Evolutionary conservation across 2,797 vertebrate species (phyloP).

Genomic region (Argyrosomus regius): DNA sequence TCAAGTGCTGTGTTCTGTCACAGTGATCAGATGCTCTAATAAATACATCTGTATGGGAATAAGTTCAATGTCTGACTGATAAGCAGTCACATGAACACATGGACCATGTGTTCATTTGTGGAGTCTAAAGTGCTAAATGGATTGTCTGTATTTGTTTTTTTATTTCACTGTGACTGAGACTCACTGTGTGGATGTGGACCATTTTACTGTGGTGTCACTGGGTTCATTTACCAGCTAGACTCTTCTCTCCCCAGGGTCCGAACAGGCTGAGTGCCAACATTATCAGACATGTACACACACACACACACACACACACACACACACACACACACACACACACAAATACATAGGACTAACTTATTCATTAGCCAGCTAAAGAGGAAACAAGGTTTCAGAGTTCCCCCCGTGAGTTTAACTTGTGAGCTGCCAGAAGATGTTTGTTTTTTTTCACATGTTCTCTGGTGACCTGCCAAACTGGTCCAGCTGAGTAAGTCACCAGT

Average conservation of each 20-base stretch:
- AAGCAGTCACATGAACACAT: neutral
- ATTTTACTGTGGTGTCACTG: conserved; percentile 20
- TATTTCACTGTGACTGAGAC: neutral
- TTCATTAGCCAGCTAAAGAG: conserved; percentile 10
- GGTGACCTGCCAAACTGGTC: neutral
- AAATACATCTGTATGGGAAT: conserved; percentile 3
- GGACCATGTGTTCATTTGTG: neutral
- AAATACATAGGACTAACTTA: conserved; percentile 12
- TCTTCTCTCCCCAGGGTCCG: conserved; percentile 21
- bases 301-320: conserved; percentile 2
- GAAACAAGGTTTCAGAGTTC: conserved; percentile 2
- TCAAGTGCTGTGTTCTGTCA: neutral
- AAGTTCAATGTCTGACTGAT: neutral
- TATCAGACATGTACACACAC: conserved; percentile 20
- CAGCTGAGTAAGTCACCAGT: neutral
- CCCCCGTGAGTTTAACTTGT: neutral
- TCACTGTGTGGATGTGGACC: conserved; percentile 7
- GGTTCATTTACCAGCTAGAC: conserved; percentile 34
- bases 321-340: conserved; percentile 13
- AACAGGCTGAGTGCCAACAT: conserved; percentile 22
- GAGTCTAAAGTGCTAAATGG: neutral
- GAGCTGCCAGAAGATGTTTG: neutral
- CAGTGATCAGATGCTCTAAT: conserved; percentile 3
- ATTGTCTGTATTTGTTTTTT: neutral
- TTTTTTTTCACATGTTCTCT: neutral